Evolutionary conservation across 2,113 vertebrate genomes (phyloP).

Genomic region (Amblyopsis rosae): DNA sequence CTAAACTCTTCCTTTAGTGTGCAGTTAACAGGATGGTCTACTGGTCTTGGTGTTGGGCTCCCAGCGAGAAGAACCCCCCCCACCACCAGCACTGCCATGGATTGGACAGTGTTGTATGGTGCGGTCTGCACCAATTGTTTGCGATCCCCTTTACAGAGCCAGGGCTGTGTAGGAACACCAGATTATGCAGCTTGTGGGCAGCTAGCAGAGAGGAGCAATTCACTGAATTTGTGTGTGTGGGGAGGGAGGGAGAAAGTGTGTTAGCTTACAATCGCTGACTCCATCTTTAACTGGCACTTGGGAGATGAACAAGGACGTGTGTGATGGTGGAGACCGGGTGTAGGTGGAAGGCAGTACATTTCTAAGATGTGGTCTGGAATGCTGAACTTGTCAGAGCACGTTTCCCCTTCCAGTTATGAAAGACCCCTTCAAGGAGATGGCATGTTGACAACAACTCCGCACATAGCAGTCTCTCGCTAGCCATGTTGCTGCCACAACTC

Average conservation of each 20-base stretch:
- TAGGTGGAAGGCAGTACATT: constrained; percentile 64
- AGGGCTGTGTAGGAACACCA: no score
- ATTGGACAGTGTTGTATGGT: no score
- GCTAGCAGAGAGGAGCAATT: not conserved
- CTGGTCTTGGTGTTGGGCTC: no score
- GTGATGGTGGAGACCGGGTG: constrained; percentile 53
- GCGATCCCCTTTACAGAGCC: no score
- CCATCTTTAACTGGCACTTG: constrained; percentile 6
- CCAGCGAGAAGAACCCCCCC: no score
- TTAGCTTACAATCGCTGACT: not conserved
- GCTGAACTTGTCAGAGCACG: constrained; percentile 75
- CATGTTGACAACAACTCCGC: constrained; percentile 53
- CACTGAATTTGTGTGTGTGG: not conserved
- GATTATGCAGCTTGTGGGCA: no score
- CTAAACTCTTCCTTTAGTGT: no score
- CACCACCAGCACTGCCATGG: no score
- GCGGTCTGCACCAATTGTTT: no score
- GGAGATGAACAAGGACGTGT: constrained; percentile 28
- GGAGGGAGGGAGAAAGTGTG: not conserved
- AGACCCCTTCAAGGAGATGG: constrained; percentile 74
- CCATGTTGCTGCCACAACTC: constrained; percentile 4
- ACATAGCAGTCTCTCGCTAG: constrained; percentile 21
- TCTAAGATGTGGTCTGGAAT: constrained; percentile 73
- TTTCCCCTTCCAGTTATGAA: constrained; percentile 71
- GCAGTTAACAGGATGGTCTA: no score